Base-by-base conservation (phyloP, 2,797 vertebrate genomes). In the Trachurus trachurus region DNA sequence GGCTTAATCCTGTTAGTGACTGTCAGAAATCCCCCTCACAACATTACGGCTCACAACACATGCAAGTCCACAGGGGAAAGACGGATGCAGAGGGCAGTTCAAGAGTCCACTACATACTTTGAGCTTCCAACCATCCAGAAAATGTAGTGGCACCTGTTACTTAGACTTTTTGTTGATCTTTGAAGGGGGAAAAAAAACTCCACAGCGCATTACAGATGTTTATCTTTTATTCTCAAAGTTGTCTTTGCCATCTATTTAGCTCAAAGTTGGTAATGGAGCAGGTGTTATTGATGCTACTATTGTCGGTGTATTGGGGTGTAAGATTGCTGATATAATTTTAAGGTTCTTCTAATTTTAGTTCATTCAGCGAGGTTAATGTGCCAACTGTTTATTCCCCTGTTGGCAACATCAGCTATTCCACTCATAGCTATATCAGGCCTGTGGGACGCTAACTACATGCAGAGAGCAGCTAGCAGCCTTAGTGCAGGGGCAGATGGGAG, bases 401-500 rank as follows among this genome's bases (percentile, higher is more conserved):
- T 39, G 54, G 66, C 66, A 19, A 65, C 80, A 85, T 89, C 83
- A 82, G 70, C 64, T 74, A 89, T 92, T 91, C 88, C 67, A 61
- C 66, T 88, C 87, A 81, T 85, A 84, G 76, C 84, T 69, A n/a
- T 50, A 83, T 54, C 9, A 65, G 60, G 76, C 75, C 80, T 64
- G 71, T 87, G 77, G 86, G 88, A 88, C 80, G 87, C 64, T 79
- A 80, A 82, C 72, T 80, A 77, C 86, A 88, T 66, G 81, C 84
- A 76, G 86, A 85, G 80, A 80, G 75, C 67, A 70, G 76, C 66
- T 56, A 59, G 82, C 40, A 37, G 85, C 65, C 61, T 82, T 53
- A 52, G 81, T 64, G 12, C 63, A n/a, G 4, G 44, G 69, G 84
- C 91, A 93, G 90, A 90, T 91, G 87, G 90, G 87, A 83, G 73